Evolutionary conservation across 2,888 invertebrate genomes (phyloP), one percentile per base, ranked within the genome.

Genomic region (Griposia aprilina): DNA sequence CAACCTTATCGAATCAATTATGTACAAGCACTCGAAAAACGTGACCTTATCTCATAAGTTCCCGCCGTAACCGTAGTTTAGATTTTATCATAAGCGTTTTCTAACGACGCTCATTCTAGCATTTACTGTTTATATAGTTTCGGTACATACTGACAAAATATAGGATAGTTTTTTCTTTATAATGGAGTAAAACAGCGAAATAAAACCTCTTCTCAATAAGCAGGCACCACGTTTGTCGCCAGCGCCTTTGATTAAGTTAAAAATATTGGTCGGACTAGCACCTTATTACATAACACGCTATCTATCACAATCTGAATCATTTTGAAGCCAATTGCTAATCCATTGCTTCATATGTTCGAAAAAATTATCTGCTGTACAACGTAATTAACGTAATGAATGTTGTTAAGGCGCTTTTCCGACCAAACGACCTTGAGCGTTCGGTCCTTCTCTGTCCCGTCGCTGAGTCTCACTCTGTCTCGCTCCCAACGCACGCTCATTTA

Each of bases 11-110:
- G 45, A 30, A 50, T 41, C n/a, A 36, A 62, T 57, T 57, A 30
- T 8, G 50, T 26, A 48, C 15, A n/a, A 55, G 30, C 11, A 57
- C 11, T 65, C 23, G 26, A 78, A 59, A 66, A 41, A 41, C 17
- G 57, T 50, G 26, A 41, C 10, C 50, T 13, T 59, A 66, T 78
- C 57, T 78, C 50, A 50, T 78, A 78, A 50, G 50, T 66, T 77
- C 15, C 41, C 57, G 17, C 23, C 4, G 59, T 59, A 41, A 50
- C 13, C 57, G 41, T 59, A 66, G 50, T 41, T 78, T 50, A 66
- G 76, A 78, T 77, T 78, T 59, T 77, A 77, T 78, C 76, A 59
- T 77, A 77, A 77, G 59, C 41, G 77, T 57, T 77, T 77, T 67
- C 67, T 77, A 78, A 77, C 77, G 78, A 77, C 59, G 66, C 41